These are phyloP conservation scores for Cynoglossus semilaevis DNA, from an alignment of 2,113 vertebrate species.

Conservation along the genomic window DNA sequence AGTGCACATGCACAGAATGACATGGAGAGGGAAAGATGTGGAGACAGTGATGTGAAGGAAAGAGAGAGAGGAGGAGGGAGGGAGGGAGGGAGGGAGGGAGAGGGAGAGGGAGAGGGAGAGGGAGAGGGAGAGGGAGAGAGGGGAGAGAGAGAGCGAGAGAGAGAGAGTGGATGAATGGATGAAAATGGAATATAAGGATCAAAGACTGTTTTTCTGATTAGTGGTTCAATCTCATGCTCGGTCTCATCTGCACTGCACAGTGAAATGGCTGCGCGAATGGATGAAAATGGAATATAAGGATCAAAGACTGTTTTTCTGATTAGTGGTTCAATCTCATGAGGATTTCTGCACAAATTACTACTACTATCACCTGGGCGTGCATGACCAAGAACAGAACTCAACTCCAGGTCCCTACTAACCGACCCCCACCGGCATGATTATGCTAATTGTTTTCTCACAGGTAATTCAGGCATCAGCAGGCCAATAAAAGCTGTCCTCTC, in stretches of 20 bases:
- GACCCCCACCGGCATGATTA: no score
- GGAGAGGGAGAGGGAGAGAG: constrained; percentile 14
- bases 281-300: constrained; percentile 51
- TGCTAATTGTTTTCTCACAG: not conserved
- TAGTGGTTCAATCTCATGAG: constrained; percentile 45
- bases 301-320: constrained; percentile 52
- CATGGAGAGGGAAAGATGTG: constrained; percentile 28
- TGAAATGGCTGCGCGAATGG: constrained; percentile 3
- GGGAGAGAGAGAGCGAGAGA: not conserved
- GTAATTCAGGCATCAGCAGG: not conserved
- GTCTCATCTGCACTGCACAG: constrained; percentile 9
- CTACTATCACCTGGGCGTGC: no score
- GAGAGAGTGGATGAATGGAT: constrained; percentile 3
- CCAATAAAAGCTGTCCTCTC: no score
- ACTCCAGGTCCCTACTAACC: no score
- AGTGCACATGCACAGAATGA: constrained; percentile 30
- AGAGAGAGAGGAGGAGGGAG: constrained; percentile 13
- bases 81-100: constrained; percentile 1
- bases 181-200: constrained; percentile 52
- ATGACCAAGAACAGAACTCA: not conserved
- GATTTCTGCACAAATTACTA: no score
- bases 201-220: constrained; percentile 54
- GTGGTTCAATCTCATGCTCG: constrained; percentile 44
- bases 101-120: not conserved
- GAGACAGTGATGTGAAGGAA: constrained; percentile 28